These are phyloP conservation scores for Apeira syringaria DNA, from an alignment of 2,888 invertebrate genomes.

Conservation along the genomic window DNA sequence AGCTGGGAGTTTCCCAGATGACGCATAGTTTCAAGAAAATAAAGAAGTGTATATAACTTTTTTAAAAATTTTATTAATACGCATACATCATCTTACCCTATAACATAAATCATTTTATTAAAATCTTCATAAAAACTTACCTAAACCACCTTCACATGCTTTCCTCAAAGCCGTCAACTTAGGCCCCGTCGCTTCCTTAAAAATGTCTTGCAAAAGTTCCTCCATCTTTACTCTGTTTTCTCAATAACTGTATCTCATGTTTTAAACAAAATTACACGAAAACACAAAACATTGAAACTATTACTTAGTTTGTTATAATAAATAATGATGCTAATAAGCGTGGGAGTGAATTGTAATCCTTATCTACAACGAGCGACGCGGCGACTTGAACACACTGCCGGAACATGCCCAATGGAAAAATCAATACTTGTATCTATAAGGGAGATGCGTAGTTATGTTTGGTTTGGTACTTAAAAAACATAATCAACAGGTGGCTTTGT, in stretches of 20 bases:
- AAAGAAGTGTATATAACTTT: too few species aligned
- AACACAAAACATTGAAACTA: too few species aligned
- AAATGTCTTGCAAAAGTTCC: slow-evolving; percentile 92
- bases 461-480: slow-evolving; percentile 38
- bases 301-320: too few species aligned
- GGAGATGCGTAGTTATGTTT: slow-evolving; percentile 30
- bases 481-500: slow-evolving; percentile 56
- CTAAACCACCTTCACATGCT: slow-evolving; percentile 93
- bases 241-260: not conserved
- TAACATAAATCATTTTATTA: too few species aligned
- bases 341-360: slow-evolving; percentile 58
- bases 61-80: too few species aligned
- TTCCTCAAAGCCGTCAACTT: slow-evolving; percentile 90
- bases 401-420: slow-evolving; percentile 76
- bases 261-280: not conserved
- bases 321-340: too few species aligned
- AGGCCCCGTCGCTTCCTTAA: slow-evolving; percentile 92
- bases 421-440: slow-evolving; percentile 53
- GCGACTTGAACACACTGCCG: slow-evolving; percentile 41
- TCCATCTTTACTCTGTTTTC: slow-evolving; percentile 83
- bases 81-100: too few species aligned
- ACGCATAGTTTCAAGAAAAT: not conserved
- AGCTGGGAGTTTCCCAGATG: slow-evolving; percentile 2
- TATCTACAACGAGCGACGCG: slow-evolving; percentile 43
- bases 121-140: slow-evolving; percentile 79